Evolutionary conservation across 1,140 invertebrate species (phyloP).

Genomic region (Hormaphis cornu): DNA sequence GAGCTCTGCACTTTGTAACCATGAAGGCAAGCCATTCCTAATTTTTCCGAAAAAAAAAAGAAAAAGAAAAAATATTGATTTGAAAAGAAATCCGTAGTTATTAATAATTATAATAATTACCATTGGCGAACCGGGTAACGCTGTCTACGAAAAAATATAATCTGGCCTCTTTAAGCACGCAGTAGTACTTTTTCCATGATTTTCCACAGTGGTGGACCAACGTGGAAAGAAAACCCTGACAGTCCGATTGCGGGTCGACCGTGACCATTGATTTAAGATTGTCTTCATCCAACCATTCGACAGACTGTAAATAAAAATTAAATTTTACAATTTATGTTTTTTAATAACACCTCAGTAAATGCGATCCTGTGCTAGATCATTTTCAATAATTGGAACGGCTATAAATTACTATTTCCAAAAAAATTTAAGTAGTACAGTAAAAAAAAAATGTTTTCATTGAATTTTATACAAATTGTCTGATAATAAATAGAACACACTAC

Average conservation of each 20-base stretch:
- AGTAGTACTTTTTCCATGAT: constrained; percentile 83
- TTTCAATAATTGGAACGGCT: too few species aligned
- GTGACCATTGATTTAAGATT: constrained; percentile 9
- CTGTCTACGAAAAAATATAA: constrained; percentile 87
- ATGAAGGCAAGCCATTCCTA: constrained; percentile 84
- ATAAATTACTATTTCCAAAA: too few species aligned
- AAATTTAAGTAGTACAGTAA: too few species aligned
- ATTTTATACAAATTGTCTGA: too few species aligned
- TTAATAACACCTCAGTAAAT: too few species aligned
- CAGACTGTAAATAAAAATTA: not conserved
- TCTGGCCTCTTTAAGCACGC: constrained; percentile 89
- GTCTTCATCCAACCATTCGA: constrained; percentile 5
- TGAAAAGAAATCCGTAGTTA: not conserved
- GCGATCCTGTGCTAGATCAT: too few species aligned
- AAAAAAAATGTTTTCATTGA: too few species aligned
- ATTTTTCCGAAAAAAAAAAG: constrained; percentile 36
- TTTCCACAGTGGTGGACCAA: constrained; percentile 61
- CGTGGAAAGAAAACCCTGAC: constrained; percentile 81
- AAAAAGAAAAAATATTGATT: constrained; percentile 3
- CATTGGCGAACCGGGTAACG: constrained; percentile 75
- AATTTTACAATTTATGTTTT: too few species aligned
- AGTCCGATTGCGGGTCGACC: constrained; percentile 41
- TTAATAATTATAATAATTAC: constrained; percentile 44
- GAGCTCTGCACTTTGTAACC: constrained; percentile 82
- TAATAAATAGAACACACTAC: too few species aligned